Base-by-base conservation (phyloP, 1,140 invertebrate species). In the Sesamia nonagrioides region DNA sequence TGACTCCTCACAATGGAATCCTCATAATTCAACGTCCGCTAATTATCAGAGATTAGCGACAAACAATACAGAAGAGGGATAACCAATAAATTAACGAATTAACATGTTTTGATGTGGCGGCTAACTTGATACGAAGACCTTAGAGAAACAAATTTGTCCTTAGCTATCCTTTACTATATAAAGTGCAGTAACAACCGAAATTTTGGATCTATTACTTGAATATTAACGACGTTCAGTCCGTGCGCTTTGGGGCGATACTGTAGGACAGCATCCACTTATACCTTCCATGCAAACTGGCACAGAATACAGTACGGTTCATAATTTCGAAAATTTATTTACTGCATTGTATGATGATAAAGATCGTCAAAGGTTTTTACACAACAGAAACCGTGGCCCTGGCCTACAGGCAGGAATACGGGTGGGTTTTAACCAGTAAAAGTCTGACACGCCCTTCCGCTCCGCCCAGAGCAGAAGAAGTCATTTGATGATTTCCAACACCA, bases 1-100 rank as follows among this genome's bases (percentile, higher is more conserved):
- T 52, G 27, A 58, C 21, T 50, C 37, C 58, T 37, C 9, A 42
- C 11, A 33, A 6, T 3, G 40, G 42, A 48, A 75, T 75, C 33
- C 58, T 9, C 73, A 61, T 75, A 75, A 42, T 61, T 75, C 72
- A 75, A 21, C 50, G 56, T 75, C 72, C 21, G 33, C 18, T 45
- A 75, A 75, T 75, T 60, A 18, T 75, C 37, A 61, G 18, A 18
- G 40, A 42, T 27, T 27, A 45, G 54, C 54, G 54, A 71, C 48
- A 71, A 37, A 71, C 54, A 73, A 73, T 58, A 27, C 50, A 42
- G 18, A 56, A 58, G 33, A 11, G 21, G 37, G 15, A 73, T 17
- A 21, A 7, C 33, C 17, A 37, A 42, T 17, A 61, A 50, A 35
- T 61, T 18, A 75, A 61, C 27, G 42, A 75, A 42, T 40, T 45